These are phyloP conservation scores for Coluber constrictor DNA, from an alignment of 2,797 vertebrate genomes.

Conservation along the genomic window DNA sequence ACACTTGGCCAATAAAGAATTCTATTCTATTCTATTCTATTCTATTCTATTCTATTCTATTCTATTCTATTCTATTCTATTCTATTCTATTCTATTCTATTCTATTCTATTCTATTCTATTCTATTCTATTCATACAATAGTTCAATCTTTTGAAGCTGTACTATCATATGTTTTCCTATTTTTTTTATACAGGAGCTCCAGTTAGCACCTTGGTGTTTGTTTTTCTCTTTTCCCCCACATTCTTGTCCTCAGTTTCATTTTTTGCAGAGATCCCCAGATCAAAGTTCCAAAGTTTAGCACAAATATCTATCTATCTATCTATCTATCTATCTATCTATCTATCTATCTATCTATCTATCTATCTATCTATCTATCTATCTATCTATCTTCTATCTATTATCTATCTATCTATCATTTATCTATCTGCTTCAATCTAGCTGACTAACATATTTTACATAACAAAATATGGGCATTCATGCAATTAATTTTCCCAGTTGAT, in stretches of 20 bases:
- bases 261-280: not conserved
- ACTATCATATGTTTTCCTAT: not conserved
- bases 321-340: not conserved
- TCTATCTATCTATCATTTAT: no score
- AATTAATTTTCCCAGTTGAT: not conserved
- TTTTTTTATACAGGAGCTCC: not conserved
- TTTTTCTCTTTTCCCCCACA: not conserved
- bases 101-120: no score
- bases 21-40: no score
- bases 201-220: slow-evolving; percentile 15
- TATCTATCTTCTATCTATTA: no score
- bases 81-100: no score
- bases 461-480: not conserved
- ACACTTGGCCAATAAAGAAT: no score
- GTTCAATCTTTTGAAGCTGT: not conserved
- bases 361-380: no score
- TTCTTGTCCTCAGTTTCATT: not conserved
- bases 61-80: no score
- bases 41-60: no score
- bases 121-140: not conserved
- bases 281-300: not conserved
- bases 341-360: no score
- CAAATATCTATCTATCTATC: not conserved
- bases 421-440: no score
- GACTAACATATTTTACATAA: not conserved